Base-by-base conservation (phyloP, 2,797 vertebrate species). In the Helostoma temminkii region DNA sequence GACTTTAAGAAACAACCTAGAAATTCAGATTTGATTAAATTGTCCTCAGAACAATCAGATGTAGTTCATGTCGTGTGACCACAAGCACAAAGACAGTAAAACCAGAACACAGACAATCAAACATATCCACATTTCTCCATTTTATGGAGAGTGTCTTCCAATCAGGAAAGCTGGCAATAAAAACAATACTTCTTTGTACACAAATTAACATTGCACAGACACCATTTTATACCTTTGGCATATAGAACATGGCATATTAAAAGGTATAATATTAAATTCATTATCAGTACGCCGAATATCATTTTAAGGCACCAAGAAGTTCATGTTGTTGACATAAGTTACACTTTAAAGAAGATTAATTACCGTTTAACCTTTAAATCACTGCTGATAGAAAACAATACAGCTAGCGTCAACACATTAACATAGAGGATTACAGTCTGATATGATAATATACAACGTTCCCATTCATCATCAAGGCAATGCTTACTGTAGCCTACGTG, bases 201-300 rank as follows among this genome's bases (percentile, higher is more conserved):
- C 32, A 78, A 59, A 66, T 63, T 25, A 52, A 74, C 75, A 89
- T 91, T 88, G 83, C 87, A 91, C 88, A 67, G 66, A 80, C 71
- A 78, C 80, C 86, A 80, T 73, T 79, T 65, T 74, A 83, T 70
- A 85, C 74, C 72, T 84, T 89, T 85, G 83, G 81, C 69, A 80
- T 54, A 53, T 18, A 80, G 36, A 69, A 52, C 53, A 81, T 46
- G 63, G 39, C 48, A 78, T 57, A 71, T 41, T 36, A 57, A 73
- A 82, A 73, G 8, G 19, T 32, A 53, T 41, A n/a, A 19, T 3
- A 62, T 43, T 41, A 48, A 66, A 69, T 25, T 74, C 58, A 49
- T 52, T 46, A 37, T 65, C 19, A 50, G 59, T 50, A 71, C 39
- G 41, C 22, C 11, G 6, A 37, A 15, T 36, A 66, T 71, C 55